These are phyloP conservation scores for Chaenogobius annularis DNA, from an alignment of 2,113 vertebrate species.

Conservation along the genomic window DNA sequence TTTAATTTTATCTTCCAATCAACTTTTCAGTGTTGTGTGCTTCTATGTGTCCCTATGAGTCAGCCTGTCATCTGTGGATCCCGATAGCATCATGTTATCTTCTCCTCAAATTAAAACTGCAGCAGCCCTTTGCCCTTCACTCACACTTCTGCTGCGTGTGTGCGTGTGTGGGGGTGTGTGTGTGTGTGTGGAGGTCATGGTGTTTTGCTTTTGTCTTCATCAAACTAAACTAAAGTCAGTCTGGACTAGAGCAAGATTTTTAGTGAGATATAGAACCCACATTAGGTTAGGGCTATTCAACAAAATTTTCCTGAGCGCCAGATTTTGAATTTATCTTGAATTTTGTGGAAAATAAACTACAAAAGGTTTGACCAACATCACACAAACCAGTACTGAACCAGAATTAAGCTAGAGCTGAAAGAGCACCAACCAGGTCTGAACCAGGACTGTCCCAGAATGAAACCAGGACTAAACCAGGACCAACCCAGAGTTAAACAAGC, in stretches of 20 bases:
- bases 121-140: slow-evolving; percentile 46
- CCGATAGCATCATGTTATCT: slow-evolving; percentile 67
- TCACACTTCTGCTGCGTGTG: slow-evolving; percentile 5
- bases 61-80: slow-evolving; percentile 38
- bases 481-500: too few relatives aligned
- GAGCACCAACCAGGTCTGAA: too few relatives aligned
- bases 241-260: not conserved
- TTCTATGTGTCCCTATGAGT: slow-evolving; percentile 32
- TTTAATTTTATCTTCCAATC: slow-evolving; percentile 16
- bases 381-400: too few relatives aligned
- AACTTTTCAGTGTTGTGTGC: slow-evolving; percentile 10
- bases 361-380: too few relatives aligned
- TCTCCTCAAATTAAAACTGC: slow-evolving; percentile 54
- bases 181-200: slow-evolving; percentile 29
- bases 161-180: not conserved
- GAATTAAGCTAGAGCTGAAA: too few relatives aligned
- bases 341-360: too few relatives aligned
- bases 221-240: slow-evolving; percentile 14
- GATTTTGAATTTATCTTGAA: too few relatives aligned
- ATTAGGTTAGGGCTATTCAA: too few relatives aligned
- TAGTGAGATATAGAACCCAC: not conserved
- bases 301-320: too few relatives aligned
- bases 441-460: too few relatives aligned
- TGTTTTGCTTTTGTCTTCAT: slow-evolving; percentile 50
- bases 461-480: too few relatives aligned